Base-by-base conservation (phyloP, 2,888 invertebrate genomes). In the Tetragnatha montana region DNA sequence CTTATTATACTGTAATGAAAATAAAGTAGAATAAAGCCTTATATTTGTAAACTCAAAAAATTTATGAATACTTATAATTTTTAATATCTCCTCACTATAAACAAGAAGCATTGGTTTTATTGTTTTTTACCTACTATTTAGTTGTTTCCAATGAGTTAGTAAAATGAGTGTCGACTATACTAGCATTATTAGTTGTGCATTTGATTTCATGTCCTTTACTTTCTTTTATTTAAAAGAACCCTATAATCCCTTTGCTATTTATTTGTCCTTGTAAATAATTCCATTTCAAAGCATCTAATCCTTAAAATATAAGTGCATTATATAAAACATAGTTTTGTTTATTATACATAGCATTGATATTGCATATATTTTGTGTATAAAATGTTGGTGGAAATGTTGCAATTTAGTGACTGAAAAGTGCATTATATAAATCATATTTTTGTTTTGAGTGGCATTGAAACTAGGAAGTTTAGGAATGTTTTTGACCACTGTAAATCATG, bases 391-490 rank as follows among this genome's bases (percentile, higher is more conserved):
- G 22, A 82, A 60, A 60, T 35, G 60, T 73, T 51, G 50, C 22
- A 60, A 60, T 82, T 73, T 74, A 60, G 51, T 82, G 22, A 74
- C 19, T 79, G 12, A 50, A n/a, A 74, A 82, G 71, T 82, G 74
- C 82, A 70, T 81, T 82, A 60, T 82, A 73, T 82, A 82, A 82
- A 73, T 74, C 60, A 82, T 76, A 68, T 85, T 76, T 83, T 78
- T 49, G 47, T 68, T 75, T 76, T 84, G 79, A 71, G 81, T 51
- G 47, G 19, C 70, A 81, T 78, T 71, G 70, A 85, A 78, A 19
- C 71, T 85, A 71, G 78, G 51, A 60, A 71, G 49, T 85, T 74
- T 85, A 85, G 85, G 85, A 85, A 35, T 85, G 85, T 85, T 85
- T 76, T 78, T 71, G 21, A 71, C 75, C 21, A 70, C 71, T 85